A percentile compares a stretch with the other conserved stretches of the same genome.
phyloP scores from a whole-genome alignment of 2,797 vertebrate species.

The Sibirionetta formosa region DNA sequence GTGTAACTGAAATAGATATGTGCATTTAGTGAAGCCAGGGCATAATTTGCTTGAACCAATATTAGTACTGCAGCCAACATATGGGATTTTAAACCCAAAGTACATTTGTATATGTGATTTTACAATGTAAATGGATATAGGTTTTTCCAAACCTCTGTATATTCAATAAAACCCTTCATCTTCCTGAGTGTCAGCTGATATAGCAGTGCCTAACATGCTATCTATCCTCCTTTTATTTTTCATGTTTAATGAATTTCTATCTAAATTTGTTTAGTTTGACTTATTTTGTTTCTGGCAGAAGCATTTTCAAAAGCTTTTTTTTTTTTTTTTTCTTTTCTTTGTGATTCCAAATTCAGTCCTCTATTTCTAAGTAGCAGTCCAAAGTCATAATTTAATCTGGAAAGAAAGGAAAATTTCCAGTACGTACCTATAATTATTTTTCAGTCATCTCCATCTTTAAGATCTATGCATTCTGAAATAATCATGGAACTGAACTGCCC shows the following conservation, averaged over 20 bases:
- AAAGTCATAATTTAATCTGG: not conserved
- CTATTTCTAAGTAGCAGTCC: not conserved
- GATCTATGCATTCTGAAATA: not conserved
- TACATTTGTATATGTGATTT: conserved; percentile 73
- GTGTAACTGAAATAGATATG: conserved; percentile 79
- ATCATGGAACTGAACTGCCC: accelerated
- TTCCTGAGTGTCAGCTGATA: conserved; percentile 65
- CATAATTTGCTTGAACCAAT: conserved; percentile 80
- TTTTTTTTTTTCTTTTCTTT: not conserved
- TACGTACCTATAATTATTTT: not conserved
- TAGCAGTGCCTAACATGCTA: conserved; percentile 1
- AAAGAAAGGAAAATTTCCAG: not conserved
- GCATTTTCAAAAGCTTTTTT: not conserved
- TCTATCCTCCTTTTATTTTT: conserved; percentile 31
- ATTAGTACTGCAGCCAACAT: conserved; percentile 71
- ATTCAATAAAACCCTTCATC: conserved; percentile 62
- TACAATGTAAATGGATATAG: conserved; percentile 70
- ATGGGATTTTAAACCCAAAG: conserved; percentile 76
- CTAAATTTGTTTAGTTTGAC: conserved; percentile 9
- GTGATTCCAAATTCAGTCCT: not conserved
- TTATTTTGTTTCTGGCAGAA: conserved; percentile 18
- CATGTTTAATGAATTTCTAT: conserved; percentile 1
- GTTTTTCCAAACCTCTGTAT: conserved; percentile 57
- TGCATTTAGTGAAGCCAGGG: conserved; percentile 73
- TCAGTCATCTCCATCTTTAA: not conserved